A percentile compares a stretch with the other conserved stretches of the same genome.
Conservation (phyloP, 2,797 vertebrate species). For the Chelon labrosus region DNA sequence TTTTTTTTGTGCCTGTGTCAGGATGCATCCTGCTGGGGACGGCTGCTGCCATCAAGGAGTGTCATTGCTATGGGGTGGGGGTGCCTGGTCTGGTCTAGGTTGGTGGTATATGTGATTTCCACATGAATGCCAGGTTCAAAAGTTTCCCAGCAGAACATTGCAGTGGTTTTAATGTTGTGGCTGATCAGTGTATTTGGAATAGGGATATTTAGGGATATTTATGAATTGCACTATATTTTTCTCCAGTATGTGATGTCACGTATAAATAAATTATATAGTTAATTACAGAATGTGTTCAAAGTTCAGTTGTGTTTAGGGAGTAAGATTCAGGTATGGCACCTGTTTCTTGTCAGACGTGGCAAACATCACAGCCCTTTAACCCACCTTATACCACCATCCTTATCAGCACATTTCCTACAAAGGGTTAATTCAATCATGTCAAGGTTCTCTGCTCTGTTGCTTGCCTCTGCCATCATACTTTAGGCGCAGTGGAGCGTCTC, state of each 20-base stretch:
- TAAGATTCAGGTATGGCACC: slow-evolving; percentile 56
- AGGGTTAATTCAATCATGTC: slow-evolving; percentile 98
- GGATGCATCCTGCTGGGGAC: too few species aligned
- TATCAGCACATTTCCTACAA: slow-evolving; percentile 84
- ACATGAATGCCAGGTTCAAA: too few species aligned
- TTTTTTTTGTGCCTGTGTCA: too few species aligned
- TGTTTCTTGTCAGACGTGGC: slow-evolving; percentile 70
- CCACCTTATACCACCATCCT: slow-evolving; percentile 69
- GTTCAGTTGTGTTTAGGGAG: slow-evolving; percentile 43
- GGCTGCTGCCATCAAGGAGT: too few species aligned
- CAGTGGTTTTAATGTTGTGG: too few species aligned
- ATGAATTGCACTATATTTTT: neutral
- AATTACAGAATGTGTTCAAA: slow-evolving; percentile 26
- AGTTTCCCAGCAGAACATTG: too few species aligned
- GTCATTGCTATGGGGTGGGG: too few species aligned
- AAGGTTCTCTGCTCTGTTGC: slow-evolving; percentile 93
- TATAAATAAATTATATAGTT: neutral
- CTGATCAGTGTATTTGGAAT: too few species aligned
- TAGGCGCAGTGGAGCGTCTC: slow-evolving; percentile 95
- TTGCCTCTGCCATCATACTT: slow-evolving; percentile 96
- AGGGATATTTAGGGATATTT: neutral
- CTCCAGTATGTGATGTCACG: neutral
- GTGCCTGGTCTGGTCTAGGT: too few species aligned
- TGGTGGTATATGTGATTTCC: too few species aligned
- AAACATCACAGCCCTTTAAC: slow-evolving; percentile 69